Percentiles rank a stretch among this genome's conserved stretches.
These are phyloP conservation scores for Aramus guarauna DNA, from an alignment of 2,113 vertebrate species.

Conservation along the genomic window DNA sequence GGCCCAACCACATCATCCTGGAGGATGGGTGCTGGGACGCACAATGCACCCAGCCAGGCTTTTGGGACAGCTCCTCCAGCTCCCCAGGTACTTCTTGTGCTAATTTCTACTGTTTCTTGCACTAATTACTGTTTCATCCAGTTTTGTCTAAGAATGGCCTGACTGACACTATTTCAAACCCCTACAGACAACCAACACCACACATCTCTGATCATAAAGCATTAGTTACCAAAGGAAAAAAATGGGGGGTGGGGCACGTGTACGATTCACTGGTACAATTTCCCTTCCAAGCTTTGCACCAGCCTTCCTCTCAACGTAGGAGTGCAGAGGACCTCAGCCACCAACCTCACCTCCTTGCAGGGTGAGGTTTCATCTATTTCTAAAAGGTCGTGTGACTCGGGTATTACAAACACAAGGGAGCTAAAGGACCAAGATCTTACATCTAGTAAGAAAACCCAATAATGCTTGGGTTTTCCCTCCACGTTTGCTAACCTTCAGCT, in stretches of 20 bases:
- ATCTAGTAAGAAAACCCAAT: neutral
- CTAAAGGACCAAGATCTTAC: neutral
- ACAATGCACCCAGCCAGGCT: neutral
- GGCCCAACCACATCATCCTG: fast-evolving
- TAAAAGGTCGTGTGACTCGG: neutral
- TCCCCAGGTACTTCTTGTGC: neutral
- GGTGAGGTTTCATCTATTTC: neutral
- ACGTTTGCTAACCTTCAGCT: neutral
- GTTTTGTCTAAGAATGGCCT: neutral
- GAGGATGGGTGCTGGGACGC: fast-evolving
- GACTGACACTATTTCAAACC: neutral
- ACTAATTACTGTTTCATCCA: neutral
- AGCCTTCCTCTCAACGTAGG: neutral
- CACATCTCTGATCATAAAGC: neutral
- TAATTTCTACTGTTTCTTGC: neutral
- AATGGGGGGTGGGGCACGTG: no score
- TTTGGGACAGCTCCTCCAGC: neutral
- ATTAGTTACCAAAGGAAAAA: neutral
- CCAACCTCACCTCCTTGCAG: neutral
- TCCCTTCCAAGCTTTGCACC: neutral
- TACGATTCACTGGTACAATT: neutral
- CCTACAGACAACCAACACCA: neutral
- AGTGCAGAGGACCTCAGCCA: neutral
- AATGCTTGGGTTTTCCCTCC: neutral
- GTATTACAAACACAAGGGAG: neutral